These are phyloP conservation scores for cattle (Bos taurus) DNA, from an alignment of 2,113 vertebrate species.

Conservation along the genomic window ARS-UCD2.0 NC_037348.1:3408001-3408500, in stretches of 20 bases:
- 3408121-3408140: not conserved
- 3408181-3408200: not conserved
- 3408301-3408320: not conserved
- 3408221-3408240: not conserved
- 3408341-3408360: not conserved
- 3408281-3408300: not conserved
- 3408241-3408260: too few relatives aligned
- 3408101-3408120: not conserved
- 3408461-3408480: not conserved
- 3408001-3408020: not conserved
- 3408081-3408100: not conserved
- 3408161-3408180: not conserved
- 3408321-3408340: not conserved
- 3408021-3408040: not conserved
- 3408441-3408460: not conserved
- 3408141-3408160: not conserved
- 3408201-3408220: not conserved
- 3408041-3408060: not conserved
- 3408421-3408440: not conserved
- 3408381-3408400: not conserved
- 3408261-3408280: fast-evolving
- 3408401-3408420: not conserved
- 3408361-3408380: not conserved
- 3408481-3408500: not conserved
- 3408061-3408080: not conserved